phyloP scores from a whole-genome alignment of 2,113 vertebrate species.

The Eira barbara region DNA sequence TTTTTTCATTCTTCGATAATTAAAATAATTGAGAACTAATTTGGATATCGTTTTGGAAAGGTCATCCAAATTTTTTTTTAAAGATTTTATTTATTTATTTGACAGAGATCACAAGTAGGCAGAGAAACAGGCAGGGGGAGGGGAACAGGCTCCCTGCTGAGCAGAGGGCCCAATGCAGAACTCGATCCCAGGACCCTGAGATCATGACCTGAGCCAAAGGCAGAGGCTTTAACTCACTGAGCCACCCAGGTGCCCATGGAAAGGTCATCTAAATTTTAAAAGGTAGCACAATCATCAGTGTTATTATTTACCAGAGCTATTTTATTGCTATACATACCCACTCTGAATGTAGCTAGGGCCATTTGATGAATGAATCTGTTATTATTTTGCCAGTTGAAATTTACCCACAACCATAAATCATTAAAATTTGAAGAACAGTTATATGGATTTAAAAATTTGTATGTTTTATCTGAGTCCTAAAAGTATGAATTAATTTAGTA shows the following conservation, averaged over 20 bases:
- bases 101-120: no score
- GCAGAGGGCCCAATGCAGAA: no score
- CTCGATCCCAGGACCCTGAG: no score
- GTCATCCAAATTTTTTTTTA: neutral
- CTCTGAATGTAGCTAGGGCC: neutral
- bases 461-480: neutral
- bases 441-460: neutral
- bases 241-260: no score
- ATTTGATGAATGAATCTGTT: constrained; percentile 12
- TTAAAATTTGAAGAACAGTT: neutral
- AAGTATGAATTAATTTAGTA: neutral
- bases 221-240: no score
- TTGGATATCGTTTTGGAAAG: neutral
- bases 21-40: neutral
- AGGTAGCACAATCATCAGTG: neutral
- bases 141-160: no score
- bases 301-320: neutral
- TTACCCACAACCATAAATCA: neutral
- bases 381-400: neutral
- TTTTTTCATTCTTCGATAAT: neutral
- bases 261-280: neutral
- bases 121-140: no score
- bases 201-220: no score
- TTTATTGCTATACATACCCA: neutral
- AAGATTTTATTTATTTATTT: no score